These are phyloP conservation scores for Drosophila melanica DNA, from an alignment of 1,140 invertebrate species.

Conservation along the genomic window DNA sequence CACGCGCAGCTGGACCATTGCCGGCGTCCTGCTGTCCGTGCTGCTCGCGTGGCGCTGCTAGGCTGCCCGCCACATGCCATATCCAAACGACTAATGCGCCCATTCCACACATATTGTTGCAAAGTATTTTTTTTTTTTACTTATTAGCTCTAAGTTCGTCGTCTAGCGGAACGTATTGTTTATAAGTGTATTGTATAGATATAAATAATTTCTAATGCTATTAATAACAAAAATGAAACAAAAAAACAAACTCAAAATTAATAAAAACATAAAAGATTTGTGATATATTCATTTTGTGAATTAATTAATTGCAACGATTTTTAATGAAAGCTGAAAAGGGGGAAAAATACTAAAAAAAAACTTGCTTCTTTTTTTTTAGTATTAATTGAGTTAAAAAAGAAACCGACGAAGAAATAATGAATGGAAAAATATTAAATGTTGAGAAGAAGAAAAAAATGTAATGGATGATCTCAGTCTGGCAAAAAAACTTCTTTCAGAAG, in stretches of 20 bases:
- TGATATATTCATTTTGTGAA: slow-evolving; percentile 37
- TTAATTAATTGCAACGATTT: slow-evolving; percentile 10
- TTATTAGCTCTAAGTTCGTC: slow-evolving; percentile 25
- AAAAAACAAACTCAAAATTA: slow-evolving; percentile 35
- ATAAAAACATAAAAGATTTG: slow-evolving; percentile 36
- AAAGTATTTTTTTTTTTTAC: slow-evolving; percentile 46
- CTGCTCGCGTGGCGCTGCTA: slow-evolving; percentile 15
- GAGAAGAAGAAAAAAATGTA: background rate
- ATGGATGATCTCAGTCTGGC: too few species aligned
- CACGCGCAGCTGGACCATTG: slow-evolving; percentile 20
- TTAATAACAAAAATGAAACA: slow-evolving; percentile 4
- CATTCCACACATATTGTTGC: slow-evolving; percentile 38
- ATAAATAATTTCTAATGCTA: background rate
- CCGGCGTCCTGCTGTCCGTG: background rate
- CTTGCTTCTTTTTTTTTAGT: background rate
- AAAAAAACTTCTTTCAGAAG: too few species aligned
- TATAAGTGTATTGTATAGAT: slow-evolving; percentile 20
- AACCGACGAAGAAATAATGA: background rate
- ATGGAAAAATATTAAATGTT: background rate
- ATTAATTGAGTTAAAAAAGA: background rate
- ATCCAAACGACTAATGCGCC: background rate
- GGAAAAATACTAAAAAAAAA: background rate
- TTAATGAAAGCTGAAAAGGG: background rate
- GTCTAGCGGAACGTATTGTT: slow-evolving; percentile 26
- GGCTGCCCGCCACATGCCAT: background rate